These are phyloP conservation scores for Caenorhabditis uteleia DNA, from an alignment of 2,888 invertebrate genomes.

Conservation along the genomic window DNA sequence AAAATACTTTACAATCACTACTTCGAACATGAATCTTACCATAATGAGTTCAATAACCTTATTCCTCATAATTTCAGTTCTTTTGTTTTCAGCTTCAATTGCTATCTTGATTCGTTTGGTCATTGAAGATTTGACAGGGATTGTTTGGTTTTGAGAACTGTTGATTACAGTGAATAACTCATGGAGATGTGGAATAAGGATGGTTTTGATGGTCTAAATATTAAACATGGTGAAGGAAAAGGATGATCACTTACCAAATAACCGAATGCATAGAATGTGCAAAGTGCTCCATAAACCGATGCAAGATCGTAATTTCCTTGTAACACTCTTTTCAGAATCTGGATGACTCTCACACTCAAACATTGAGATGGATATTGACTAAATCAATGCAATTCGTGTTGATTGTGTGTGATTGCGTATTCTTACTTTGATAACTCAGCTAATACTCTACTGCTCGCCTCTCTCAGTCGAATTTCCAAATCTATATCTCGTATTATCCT, in stretches of 20 bases:
- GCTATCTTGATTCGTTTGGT: too few relatives aligned
- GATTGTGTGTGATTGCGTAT: neutral
- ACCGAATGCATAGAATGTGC: slow-evolving; percentile 32
- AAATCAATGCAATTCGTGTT: slow-evolving; percentile 1
- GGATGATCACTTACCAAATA: slow-evolving; percentile 13
- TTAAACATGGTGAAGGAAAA: neutral
- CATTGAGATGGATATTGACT: slow-evolving; percentile 12
- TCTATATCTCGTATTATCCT: slow-evolving; percentile 25
- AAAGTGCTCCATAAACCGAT: slow-evolving; percentile 27
- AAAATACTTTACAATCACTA: neutral
- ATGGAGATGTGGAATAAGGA: slow-evolving; percentile 27
- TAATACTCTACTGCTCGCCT: slow-evolving; percentile 15
- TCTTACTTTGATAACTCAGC: slow-evolving; percentile 8
- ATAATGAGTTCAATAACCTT: slow-evolving; percentile 27
- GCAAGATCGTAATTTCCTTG: slow-evolving; percentile 10
- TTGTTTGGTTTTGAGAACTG: too few relatives aligned
- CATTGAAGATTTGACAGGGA: too few relatives aligned
- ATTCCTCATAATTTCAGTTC: slow-evolving; percentile 21
- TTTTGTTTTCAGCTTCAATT: slow-evolving; percentile 12
- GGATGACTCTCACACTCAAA: slow-evolving; percentile 20
- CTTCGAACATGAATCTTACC: slow-evolving; percentile 5
- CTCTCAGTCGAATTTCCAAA: slow-evolving; percentile 18
- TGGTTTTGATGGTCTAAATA: slow-evolving; percentile 23
- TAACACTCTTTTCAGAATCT: slow-evolving; percentile 14
- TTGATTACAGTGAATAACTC: slow-evolving; percentile 27